Evolutionary conservation across 2,113 vertebrate genomes (phyloP).

Genomic region (Seriola rivoliana): DNA sequence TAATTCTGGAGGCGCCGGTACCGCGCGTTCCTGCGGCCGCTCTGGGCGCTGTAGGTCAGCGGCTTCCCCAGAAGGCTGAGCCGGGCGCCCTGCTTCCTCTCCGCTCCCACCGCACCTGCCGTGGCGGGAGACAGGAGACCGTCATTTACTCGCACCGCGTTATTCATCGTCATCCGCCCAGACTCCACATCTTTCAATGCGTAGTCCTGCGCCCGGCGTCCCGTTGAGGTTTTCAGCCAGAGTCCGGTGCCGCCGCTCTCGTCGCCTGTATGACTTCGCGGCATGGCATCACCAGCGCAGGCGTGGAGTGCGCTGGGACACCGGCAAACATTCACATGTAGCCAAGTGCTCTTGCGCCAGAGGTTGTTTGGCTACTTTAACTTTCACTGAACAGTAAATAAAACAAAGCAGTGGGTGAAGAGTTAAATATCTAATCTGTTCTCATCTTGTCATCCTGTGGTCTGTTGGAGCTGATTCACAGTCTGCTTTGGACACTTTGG

Average conservation of each 20-base stretch:
- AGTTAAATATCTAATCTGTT: slow-evolving; percentile 11
- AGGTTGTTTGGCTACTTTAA: slow-evolving; percentile 24
- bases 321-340: slow-evolving; percentile 75
- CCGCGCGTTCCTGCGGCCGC: slow-evolving; percentile 94
- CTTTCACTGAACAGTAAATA: slow-evolving; percentile 8
- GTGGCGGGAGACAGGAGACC: slow-evolving; percentile 83
- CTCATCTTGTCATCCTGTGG: slow-evolving; percentile 17
- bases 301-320: slow-evolving; percentile 79
- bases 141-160: slow-evolving; percentile 86
- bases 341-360: slow-evolving; percentile 38
- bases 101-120: slow-evolving; percentile 85
- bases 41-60: slow-evolving; percentile 92
- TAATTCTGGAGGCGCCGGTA: slow-evolving; percentile 96
- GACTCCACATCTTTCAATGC: slow-evolving; percentile 94
- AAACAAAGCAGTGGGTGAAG: neutral
- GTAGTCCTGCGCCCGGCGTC: slow-evolving; percentile 79
- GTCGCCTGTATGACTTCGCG: slow-evolving; percentile 91
- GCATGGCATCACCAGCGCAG: slow-evolving; percentile 92
- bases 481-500: slow-evolving; percentile 65
- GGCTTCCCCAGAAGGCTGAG: slow-evolving; percentile 97
- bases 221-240: slow-evolving; percentile 87
- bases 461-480: slow-evolving; percentile 14
- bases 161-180: slow-evolving; percentile 85
- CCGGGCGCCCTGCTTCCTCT: slow-evolving; percentile 92
- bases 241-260: slow-evolving; percentile 90